Evolutionary conservation across 2,888 invertebrate species (phyloP), one percentile per base, ranked within the genome.

Genomic region (Hymenopus coronatus): DNA sequence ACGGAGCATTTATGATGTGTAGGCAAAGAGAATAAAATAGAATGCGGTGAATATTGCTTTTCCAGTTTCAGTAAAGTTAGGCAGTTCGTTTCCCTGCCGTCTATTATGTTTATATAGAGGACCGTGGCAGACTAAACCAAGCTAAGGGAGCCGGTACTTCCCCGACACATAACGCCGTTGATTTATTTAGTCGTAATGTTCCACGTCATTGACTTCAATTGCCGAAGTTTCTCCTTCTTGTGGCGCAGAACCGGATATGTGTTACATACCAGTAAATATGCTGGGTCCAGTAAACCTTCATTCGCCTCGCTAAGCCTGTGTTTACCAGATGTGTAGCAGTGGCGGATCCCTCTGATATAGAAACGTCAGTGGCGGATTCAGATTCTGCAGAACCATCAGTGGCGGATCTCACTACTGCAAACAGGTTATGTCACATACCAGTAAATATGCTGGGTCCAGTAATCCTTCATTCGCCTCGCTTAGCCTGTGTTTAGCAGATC

Each of bases 131-230:
- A 70, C 54, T 70, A 70, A 70, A 70, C 54, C 54, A 70, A 70
- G 54, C 54, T 4, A 70, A 70, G 54, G 54, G 54, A 70, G 6
- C 2, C 54, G 54, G 20, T 54, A 15, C 15, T 20, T 54, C 54
- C 33, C 54, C 54, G 54, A 84, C 25, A n/a, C 40, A 84, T 25
- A n/a, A 9, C 30, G 40, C 84, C 3, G 14, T 33, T 84, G 84
- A 84, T 84, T 84, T 84, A 84, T 84, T 40, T 84, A 84, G 84
- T 84, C 84, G 84, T 84, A 84, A 84, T 84, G 40, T 33, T 84
- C 33, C 33, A 40, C 84, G n/a, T 84, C 84, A 84, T 84, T 84
- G 33, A 33, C n/a, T 84, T 84, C 84, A 84, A 84, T 30, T 84
- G 84, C 33, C 30, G 33, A 84, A 84, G 40, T 84, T 84, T 27